phyloP scores from a whole-genome alignment of 1,140 invertebrate genomes.

The Platorchestia sp. region DNA sequence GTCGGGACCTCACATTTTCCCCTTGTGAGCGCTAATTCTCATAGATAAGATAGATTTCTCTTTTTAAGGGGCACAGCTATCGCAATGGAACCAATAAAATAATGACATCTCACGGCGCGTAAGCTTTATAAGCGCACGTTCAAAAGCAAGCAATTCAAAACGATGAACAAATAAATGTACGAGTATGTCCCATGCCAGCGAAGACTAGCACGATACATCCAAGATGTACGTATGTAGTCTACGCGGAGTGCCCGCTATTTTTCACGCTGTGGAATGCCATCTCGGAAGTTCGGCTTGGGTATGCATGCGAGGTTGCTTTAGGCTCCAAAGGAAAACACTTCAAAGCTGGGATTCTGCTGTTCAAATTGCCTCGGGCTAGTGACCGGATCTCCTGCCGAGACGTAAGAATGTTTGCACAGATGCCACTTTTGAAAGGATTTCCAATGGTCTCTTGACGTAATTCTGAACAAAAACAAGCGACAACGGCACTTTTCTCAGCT shows the following conservation, averaged over 20 bases:
- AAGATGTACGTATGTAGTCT: background rate
- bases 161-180: background rate
- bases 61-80: background rate
- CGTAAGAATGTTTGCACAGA: background rate
- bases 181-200: background rate
- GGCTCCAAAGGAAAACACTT: background rate
- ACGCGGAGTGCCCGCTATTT: background rate
- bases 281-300: background rate
- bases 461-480: background rate
- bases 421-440: background rate
- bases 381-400: background rate
- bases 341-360: background rate
- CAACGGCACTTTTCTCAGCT: background rate
- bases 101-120: background rate
- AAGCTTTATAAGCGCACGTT: background rate
- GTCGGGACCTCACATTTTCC: too few species aligned
- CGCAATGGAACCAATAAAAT: background rate
- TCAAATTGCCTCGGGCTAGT: background rate
- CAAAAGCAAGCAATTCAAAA: background rate
- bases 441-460: background rate
- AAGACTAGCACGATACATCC: background rate
- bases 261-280: background rate
- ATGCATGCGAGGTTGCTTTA: background rate
- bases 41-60: too few species aligned
- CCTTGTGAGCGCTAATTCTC: too few species aligned